phyloP scores from a whole-genome alignment of 2,888 invertebrate genomes.

The Drosophila nr. medialis region DNA sequence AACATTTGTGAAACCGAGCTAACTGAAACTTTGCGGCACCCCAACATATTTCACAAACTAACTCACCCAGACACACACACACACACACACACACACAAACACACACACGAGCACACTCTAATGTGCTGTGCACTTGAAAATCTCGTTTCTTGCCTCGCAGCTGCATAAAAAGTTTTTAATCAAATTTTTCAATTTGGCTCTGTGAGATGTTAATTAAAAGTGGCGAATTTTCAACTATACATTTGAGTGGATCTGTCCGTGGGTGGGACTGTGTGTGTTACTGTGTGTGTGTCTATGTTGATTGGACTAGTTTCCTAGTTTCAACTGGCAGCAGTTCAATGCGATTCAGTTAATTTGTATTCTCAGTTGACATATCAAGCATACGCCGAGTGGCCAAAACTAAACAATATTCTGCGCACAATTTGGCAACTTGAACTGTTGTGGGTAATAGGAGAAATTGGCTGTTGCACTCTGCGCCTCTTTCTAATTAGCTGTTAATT shows the following conservation, averaged over 20 bases:
- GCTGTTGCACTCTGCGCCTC: background rate
- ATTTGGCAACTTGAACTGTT: slow-evolving; percentile 10
- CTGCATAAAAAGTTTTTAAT: slow-evolving; percentile 73
- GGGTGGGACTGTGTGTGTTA: slow-evolving; percentile 1
- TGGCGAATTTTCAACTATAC: slow-evolving; percentile 32
- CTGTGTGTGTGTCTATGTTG: slow-evolving; percentile 12
- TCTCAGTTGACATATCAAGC: slow-evolving; percentile 45
- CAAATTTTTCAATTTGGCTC: slow-evolving; percentile 79
- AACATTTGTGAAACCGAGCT: slow-evolving; percentile 77
- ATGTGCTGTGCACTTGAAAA: slow-evolving; percentile 66
- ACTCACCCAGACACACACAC: slow-evolving; percentile 6
- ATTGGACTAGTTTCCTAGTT: slow-evolving; percentile 54
- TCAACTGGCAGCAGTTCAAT: slow-evolving; percentile 42
- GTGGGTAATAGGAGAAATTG: background rate
- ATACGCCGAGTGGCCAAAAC: slow-evolving; percentile 47
- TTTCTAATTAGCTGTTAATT: slow-evolving; percentile 56
- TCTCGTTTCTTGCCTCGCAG: slow-evolving; percentile 52
- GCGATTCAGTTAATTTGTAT: slow-evolving; percentile 58
- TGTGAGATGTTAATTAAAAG: slow-evolving; percentile 76
- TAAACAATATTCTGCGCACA: slow-evolving; percentile 2
- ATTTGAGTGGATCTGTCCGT: background rate
- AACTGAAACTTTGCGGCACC: slow-evolving; percentile 65
- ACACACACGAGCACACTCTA: background rate
- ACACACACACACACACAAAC: slow-evolving; percentile 12
- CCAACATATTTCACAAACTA: slow-evolving; percentile 34